Base-by-base conservation (phyloP, 2,888 invertebrate genomes). In the Lithophane socia region DNA sequence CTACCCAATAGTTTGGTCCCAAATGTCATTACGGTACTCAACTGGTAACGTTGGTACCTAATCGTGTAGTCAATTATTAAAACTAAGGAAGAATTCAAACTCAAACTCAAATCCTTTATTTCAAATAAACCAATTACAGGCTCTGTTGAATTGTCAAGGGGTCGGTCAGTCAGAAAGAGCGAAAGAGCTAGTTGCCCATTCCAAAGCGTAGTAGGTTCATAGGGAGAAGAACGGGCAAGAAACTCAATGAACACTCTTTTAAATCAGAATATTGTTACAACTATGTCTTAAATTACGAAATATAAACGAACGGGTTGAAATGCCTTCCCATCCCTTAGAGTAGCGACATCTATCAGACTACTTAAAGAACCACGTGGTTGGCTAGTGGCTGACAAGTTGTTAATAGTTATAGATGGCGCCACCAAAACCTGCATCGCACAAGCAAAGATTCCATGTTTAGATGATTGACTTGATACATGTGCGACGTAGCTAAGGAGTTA, bases 271-370 rank as follows among this genome's bases (percentile, higher is more conserved):
- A 37, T 37, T 37, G 37, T 37, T 37, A 2, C 37, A 37, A 49
- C 12, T 3, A 49, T 0, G 21, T 61, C 47, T 9, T n/a, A 18
- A 56, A 21, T 29, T 21, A 42, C 7, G n/a, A 29, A 21, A 47
- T 13, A 16, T 12, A 61, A 47, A 16, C 0, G 3, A 54, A 42
- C 42, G 2, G 9, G 54, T 37, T 21, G 10, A 60, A 58, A 60
- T 60, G 0, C 0, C 5, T 13, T n/a, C 3, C 0, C 2, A 24
- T 24, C 16, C 10, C 0, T 13, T 0, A 9, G 5, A 58, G 0
- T 56, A 13, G 44, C n/a, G 60, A 16, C 77, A 65, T 79, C 18
- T 79, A n/a, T 67, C 13, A 29, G 10, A 52, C n/a, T 1, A n/a
- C 10, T 7, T 12, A 29, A 12, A 12, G 8, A 44, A 79, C n/a